Conservation (phyloP, 2,888 invertebrate species). For the Catocala fraxini region DNA sequence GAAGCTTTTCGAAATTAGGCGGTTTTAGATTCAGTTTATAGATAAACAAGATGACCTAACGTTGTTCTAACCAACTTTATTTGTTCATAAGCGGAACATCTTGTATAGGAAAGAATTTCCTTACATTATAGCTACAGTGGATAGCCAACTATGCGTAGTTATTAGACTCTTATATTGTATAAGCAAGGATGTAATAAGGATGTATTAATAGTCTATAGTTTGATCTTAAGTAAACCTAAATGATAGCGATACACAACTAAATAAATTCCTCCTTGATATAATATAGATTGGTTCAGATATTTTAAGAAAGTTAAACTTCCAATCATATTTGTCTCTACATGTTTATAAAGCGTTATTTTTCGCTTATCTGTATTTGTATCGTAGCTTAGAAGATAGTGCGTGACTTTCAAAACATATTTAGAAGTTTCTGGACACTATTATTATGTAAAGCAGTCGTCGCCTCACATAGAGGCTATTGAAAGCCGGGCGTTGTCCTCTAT, state of each 20-base stretch:
- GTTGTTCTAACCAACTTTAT: too few species aligned
- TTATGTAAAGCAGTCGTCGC: constrained; percentile 16
- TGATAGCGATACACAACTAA: too few species aligned
- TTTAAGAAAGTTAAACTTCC: neutral
- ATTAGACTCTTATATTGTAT: too few species aligned
- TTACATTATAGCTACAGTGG: too few species aligned
- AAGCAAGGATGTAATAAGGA: too few species aligned
- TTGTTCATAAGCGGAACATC: too few species aligned
- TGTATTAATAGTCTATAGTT: too few species aligned
- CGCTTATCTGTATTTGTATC: neutral
- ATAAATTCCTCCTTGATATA: neutral
- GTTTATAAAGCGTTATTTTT: neutral
- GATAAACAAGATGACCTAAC: too few species aligned
- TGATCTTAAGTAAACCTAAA: too few species aligned
- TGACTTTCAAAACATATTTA: constrained; percentile 4
- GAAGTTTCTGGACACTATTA: constrained; percentile 18
- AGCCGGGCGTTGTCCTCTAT: constrained; percentile 14
- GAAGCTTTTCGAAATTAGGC: constrained; percentile 33
- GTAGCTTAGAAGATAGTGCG: neutral
- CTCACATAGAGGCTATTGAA: constrained; percentile 15
- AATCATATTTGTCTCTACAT: neutral
- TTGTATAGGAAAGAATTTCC: too few species aligned
- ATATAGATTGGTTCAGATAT: neutral
- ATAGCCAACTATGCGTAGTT: too few species aligned
- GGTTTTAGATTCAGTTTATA: neutral